Conservation (phyloP, 2,797 vertebrate genomes). For the Mareca strepera region DNA sequence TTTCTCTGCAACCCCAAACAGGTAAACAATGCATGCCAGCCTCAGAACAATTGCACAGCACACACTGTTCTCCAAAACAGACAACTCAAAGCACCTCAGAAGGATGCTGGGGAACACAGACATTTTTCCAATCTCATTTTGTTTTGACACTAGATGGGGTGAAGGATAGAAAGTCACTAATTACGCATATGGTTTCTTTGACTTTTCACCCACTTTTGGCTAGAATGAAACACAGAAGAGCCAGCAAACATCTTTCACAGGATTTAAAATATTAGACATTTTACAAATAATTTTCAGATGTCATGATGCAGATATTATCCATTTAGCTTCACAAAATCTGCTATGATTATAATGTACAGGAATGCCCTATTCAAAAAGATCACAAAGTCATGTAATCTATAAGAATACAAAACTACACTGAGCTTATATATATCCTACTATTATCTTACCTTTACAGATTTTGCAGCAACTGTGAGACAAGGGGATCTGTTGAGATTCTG, state of each 20-base stretch:
- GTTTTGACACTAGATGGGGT: background rate
- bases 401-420: background rate
- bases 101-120: background rate
- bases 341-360: background rate
- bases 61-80: background rate
- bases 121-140: background rate
- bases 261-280: slow-evolving; percentile 15
- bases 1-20: background rate
- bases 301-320: background rate
- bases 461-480: slow-evolving; percentile 93
- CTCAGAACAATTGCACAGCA: background rate
- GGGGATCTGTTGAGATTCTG: slow-evolving; percentile 89
- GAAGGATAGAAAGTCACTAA: background rate
- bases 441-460: slow-evolving; percentile 91
- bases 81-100: background rate
- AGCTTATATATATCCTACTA: background rate
- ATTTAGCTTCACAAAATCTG: background rate
- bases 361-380: background rate
- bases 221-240: slow-evolving; percentile 14
- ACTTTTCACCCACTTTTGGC: background rate
- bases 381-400: background rate
- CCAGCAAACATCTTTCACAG: background rate
- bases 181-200: background rate
- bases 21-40: background rate
- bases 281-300: slow-evolving; percentile 42